phyloP scores from a whole-genome alignment of 2,113 vertebrate genomes.

The Dendropsophus ebraccatus region DNA sequence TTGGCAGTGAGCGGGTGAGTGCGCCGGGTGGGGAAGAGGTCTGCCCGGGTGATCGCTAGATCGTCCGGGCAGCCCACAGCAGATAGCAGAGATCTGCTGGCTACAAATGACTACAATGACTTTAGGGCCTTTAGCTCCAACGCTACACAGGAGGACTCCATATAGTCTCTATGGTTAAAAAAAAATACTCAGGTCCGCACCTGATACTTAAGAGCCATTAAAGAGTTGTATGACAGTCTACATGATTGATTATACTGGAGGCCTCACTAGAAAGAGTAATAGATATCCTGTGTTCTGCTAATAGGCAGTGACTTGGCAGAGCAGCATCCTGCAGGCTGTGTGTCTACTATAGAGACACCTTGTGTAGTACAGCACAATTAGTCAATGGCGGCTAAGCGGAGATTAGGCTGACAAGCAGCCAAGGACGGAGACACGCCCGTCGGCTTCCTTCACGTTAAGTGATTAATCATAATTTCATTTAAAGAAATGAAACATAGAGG shows the following conservation, averaged over 20 bases:
- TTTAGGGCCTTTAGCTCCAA: no score
- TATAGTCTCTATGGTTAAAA: not conserved
- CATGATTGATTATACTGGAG: not conserved
- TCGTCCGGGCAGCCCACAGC: no score
- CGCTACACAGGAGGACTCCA: no score
- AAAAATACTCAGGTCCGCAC: no score
- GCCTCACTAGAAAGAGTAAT: not conserved
- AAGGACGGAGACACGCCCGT: conserved; percentile 3
- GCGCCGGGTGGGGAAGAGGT: no score
- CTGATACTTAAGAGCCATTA: no score
- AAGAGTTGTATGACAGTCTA: not conserved
- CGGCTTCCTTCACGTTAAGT: not conserved
- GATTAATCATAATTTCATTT: not conserved
- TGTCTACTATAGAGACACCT: not conserved
- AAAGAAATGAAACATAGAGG: not conserved
- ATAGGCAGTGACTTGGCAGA: conserved; percentile 10
- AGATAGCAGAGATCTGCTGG: no score
- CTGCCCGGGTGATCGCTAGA: no score
- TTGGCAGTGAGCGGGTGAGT: no score
- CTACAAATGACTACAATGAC: no score
- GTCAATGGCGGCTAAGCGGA: conserved; percentile 11
- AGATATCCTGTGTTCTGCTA: conserved; percentile 3
- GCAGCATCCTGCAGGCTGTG: conserved; percentile 21
- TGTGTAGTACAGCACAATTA: conserved; percentile 39
- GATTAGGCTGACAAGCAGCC: conserved; percentile 9